Conservation (phyloP, 2,113 vertebrate species). For the Leptodactylus fuscus region DNA sequence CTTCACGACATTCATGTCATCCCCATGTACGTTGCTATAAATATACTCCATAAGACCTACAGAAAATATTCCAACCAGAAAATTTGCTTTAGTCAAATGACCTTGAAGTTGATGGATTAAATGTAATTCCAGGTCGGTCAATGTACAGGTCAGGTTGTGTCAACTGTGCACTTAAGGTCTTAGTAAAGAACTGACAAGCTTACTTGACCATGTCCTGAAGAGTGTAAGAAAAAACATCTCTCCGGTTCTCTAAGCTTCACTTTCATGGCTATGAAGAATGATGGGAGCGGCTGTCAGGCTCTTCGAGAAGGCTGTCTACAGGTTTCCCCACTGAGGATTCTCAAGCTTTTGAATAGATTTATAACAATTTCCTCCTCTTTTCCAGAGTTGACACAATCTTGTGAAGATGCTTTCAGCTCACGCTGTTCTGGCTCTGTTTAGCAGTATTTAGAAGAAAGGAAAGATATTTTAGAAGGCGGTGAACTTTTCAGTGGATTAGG, state of each 20-base stretch:
- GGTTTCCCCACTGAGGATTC: conserved; percentile 24
- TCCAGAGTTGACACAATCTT: neutral
- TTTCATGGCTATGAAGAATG: neutral
- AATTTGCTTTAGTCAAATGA: neutral
- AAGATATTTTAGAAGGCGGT: neutral
- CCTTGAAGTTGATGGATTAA: neutral
- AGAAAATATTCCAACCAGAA: neutral
- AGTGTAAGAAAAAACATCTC: neutral
- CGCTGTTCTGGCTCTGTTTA: conserved; percentile 9
- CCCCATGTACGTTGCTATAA: neutral
- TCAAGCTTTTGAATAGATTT: conserved; percentile 31
- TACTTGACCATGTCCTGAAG: conserved; percentile 18
- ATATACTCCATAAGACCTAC: neutral
- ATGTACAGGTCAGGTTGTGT: neutral
- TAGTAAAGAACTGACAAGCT: neutral
- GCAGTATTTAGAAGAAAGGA: conserved; percentile 3
- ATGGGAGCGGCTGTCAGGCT: conserved; percentile 15
- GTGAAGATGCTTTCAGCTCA: neutral
- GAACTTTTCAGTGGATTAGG: conserved; percentile 16
- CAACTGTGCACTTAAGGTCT: neutral
- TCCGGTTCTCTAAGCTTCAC: neutral
- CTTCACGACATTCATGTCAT: no score
- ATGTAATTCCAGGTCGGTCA: neutral
- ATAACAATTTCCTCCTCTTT: neutral
- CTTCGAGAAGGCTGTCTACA: neutral